Evolutionary conservation across 2,113 vertebrate genomes (phyloP).

Genomic region (Antennarius striatus): DNA sequence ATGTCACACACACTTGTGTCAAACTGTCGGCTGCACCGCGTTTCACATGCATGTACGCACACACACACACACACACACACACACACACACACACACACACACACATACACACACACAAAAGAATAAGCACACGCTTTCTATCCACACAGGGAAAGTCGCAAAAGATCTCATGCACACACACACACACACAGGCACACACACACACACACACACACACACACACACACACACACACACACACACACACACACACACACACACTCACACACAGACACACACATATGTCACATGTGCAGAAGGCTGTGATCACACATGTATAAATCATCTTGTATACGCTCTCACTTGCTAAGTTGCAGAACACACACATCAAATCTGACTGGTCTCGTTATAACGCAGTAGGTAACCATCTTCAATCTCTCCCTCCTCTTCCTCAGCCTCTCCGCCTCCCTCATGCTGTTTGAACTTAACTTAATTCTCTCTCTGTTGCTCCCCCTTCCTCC

Average conservation of each 20-base stretch:
- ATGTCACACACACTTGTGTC: constrained; percentile 27
- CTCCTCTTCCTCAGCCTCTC: background rate
- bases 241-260: constrained; percentile 12
- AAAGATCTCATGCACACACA: background rate
- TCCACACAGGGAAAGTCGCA: too few relatives aligned
- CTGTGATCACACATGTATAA: constrained; percentile 39
- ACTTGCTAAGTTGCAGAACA: constrained; percentile 35
- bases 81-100: background rate
- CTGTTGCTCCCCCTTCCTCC: background rate
- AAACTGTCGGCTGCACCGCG: constrained; percentile 1
- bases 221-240: constrained; percentile 11
- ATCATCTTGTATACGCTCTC: constrained; percentile 32
- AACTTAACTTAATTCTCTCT: background rate
- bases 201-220: constrained; percentile 10
- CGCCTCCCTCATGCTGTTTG: background rate
- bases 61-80: constrained; percentile 11
- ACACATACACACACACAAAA: constrained; percentile 2
- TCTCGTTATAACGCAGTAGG: constrained; percentile 32
- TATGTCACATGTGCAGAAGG: background rate
- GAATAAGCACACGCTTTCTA: background rate
- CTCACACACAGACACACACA: background rate
- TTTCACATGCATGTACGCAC: constrained; percentile 1
- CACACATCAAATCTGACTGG: constrained; percentile 12
- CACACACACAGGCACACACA: constrained; percentile 15
- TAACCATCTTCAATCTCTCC: constrained; percentile 9